These are phyloP conservation scores for Liopterus haemorrhoidalis DNA, from an alignment of 2,888 invertebrate species.

Conservation along the genomic window DNA sequence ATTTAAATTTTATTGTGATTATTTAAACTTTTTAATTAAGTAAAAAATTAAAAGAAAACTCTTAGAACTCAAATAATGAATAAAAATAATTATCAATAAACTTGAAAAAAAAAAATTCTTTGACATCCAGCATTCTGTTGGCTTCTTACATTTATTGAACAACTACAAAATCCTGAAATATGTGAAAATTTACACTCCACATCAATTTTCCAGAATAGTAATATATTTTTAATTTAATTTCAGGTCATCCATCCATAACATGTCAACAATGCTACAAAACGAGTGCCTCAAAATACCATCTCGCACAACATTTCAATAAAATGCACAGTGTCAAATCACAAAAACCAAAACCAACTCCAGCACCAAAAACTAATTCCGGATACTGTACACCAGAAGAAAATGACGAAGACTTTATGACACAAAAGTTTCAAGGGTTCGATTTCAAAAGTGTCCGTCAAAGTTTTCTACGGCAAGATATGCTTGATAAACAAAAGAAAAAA, in stretches of 20 bases:
- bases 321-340: slow-evolving; percentile 43
- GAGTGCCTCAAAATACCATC: slow-evolving; percentile 53
- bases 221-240: too few species aligned
- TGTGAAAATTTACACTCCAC: too few species aligned
- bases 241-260: slow-evolving; percentile 54
- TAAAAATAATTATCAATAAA: too few species aligned
- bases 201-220: too few species aligned
- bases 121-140: too few species aligned
- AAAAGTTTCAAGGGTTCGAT: slow-evolving; percentile 42
- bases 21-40: too few species aligned
- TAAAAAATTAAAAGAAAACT: too few species aligned
- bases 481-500: slow-evolving; percentile 31
- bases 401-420: slow-evolving; percentile 39
- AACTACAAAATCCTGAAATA: too few species aligned
- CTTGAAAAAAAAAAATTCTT: too few species aligned
- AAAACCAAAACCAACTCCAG: slow-evolving; percentile 16
- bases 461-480: slow-evolving; percentile 40
- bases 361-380: background rate
- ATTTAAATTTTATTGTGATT: too few species aligned
- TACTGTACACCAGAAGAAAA: slow-evolving; percentile 15
- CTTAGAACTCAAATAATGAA: too few species aligned
- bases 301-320: slow-evolving; percentile 52
- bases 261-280: slow-evolving; percentile 55
- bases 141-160: too few species aligned
- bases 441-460: slow-evolving; percentile 41